These are phyloP conservation scores for Illadopsis cleaveri DNA, from an alignment of 2,113 vertebrate genomes.

Conservation along the genomic window DNA sequence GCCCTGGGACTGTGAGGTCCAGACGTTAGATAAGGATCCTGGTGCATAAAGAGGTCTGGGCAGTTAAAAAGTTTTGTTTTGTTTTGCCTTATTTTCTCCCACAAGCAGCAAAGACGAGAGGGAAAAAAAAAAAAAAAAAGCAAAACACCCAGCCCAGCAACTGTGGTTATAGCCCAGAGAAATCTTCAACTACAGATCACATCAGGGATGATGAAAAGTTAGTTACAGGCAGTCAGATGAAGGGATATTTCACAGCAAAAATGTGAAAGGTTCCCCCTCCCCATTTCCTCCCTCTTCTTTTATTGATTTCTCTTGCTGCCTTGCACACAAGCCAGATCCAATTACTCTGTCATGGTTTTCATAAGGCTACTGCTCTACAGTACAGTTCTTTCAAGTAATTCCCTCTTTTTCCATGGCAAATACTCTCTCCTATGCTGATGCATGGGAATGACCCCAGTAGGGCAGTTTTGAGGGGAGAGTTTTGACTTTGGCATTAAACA, in stretches of 20 bases:
- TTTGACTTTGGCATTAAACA: neutral
- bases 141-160: neutral
- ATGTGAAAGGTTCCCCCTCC: neutral
- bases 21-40: neutral
- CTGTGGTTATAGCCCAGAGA: neutral
- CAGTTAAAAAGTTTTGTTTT: neutral
- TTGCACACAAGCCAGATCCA: slow-evolving; percentile 28
- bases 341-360: slow-evolving; percentile 19
- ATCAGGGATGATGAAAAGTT: slow-evolving; percentile 37
- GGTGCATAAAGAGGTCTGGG: neutral
- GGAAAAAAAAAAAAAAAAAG: neutral
- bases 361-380: neutral
- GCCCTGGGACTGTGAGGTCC: neutral
- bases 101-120: neutral
- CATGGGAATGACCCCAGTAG: neutral
- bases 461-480: neutral
- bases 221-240: slow-evolving; percentile 25
- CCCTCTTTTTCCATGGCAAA: neutral
- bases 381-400: neutral
- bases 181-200: neutral
- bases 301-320: slow-evolving; percentile 57
- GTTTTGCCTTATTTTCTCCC: slow-evolving; percentile 3
- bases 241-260: slow-evolving; percentile 21
- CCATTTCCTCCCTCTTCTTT: slow-evolving; percentile 31
- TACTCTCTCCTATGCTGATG: neutral